Evolutionary conservation across 2,113 vertebrate genomes (phyloP).

Genomic region (Petroica traversi): DNA sequence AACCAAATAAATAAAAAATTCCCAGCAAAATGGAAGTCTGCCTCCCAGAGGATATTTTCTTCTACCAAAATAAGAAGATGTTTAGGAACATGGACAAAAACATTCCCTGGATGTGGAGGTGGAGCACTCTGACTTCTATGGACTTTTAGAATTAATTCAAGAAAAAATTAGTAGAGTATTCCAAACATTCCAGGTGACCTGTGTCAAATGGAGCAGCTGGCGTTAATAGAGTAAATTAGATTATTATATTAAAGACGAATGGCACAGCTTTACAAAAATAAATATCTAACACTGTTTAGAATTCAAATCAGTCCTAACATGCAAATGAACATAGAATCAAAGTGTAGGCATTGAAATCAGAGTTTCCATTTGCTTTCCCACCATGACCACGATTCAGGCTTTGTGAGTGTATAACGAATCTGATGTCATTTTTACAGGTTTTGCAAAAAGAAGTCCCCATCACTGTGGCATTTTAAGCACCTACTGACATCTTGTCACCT

Average conservation of each 20-base stretch:
- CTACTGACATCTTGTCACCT: background rate
- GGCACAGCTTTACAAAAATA: constrained; percentile 36
- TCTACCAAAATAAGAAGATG: background rate
- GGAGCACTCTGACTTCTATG: background rate
- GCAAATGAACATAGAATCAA: background rate
- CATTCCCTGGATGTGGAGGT: background rate
- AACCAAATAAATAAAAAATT: background rate
- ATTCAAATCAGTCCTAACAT: constrained; percentile 30
- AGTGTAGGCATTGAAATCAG: constrained; percentile 1
- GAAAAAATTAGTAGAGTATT: constrained; percentile 28
- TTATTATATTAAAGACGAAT: constrained; percentile 63
- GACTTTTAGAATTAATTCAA: constrained; percentile 47
- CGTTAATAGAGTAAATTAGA: constrained; percentile 60
- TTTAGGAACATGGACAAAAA: background rate
- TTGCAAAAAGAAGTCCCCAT: background rate
- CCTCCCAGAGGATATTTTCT: background rate
- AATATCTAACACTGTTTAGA: constrained; percentile 17
- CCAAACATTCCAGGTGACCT: constrained; percentile 26
- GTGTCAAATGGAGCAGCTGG: constrained; percentile 62
- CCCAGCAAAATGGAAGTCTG: background rate
- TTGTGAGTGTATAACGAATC: background rate
- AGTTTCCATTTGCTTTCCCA: background rate
- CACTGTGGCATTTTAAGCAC: background rate
- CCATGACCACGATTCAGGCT: background rate
- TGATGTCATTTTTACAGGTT: background rate